Evolutionary conservation across 2,888 invertebrate species (phyloP).

Genomic region (Oscheius sp.): DNA sequence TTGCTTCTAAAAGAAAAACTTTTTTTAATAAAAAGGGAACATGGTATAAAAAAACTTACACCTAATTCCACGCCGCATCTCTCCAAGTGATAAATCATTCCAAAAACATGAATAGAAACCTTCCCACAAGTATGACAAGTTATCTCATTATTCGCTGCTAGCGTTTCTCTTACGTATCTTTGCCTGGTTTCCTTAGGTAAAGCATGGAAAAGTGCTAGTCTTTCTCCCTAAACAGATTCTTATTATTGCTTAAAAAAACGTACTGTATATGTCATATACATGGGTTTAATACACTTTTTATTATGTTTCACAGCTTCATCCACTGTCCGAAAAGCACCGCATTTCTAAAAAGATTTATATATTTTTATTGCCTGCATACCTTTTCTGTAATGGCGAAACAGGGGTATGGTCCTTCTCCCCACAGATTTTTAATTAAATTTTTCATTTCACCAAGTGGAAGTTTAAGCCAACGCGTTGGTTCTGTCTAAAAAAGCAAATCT

Average conservation of each 20-base stretch:
- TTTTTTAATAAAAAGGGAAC: no score
- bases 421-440: constrained; percentile 11
- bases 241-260: not conserved
- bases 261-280: constrained; percentile 25
- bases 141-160: not conserved
- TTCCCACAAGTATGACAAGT: constrained; percentile 3
- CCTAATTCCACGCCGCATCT: constrained; percentile 15
- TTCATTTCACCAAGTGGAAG: not conserved
- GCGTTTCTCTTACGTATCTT: constrained; percentile 7
- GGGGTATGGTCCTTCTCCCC: constrained; percentile 11
- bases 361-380: not conserved
- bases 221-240: not conserved
- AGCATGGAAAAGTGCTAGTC: not conserved
- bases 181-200: constrained; percentile 1
- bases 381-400: constrained; percentile 23
- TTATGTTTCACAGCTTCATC: constrained; percentile 21
- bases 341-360: constrained; percentile 2
- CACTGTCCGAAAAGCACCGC: not conserved
- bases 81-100: constrained; percentile 26
- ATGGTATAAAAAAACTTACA: not conserved
- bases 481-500: constrained; percentile 18
- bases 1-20: constrained; percentile 1
- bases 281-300: constrained; percentile 21
- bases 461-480: constrained; percentile 23
- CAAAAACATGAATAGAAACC: constrained; percentile 3